Evolutionary conservation across 2,113 vertebrate species (phyloP).

Genomic region (Mobula birostris): DNA sequence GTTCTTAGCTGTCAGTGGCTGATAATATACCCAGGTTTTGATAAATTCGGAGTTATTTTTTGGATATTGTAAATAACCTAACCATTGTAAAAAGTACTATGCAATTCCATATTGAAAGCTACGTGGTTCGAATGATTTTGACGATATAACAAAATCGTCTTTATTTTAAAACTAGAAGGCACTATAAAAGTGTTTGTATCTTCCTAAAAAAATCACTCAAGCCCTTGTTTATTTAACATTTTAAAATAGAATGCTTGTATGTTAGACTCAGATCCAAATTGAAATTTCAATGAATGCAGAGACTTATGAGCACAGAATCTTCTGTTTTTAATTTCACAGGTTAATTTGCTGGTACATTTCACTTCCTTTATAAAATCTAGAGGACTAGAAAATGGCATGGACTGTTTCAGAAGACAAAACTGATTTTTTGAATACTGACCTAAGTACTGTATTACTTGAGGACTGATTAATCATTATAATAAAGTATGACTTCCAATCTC

Average conservation of each 20-base stretch:
- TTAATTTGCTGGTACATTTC: background rate
- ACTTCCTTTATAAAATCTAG: background rate
- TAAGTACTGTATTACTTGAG: background rate
- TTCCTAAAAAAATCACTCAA: background rate
- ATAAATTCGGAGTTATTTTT: background rate
- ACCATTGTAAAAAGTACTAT: background rate
- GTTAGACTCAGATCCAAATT: background rate
- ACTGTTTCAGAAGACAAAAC: background rate
- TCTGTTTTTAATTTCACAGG: background rate
- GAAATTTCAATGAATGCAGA: background rate
- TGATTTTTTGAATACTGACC: background rate
- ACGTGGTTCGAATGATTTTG: background rate
- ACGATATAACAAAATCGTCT: background rate
- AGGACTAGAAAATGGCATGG: background rate
- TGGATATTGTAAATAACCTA: background rate
- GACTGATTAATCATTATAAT: background rate
- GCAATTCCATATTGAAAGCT: background rate
- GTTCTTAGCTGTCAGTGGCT: background rate
- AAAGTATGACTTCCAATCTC: background rate
- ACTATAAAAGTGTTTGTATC: background rate
- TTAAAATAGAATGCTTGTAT: background rate
- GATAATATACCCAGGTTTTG: background rate
- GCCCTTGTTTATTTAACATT: background rate
- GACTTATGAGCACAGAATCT: background rate
- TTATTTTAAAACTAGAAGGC: background rate